A percentile compares a stretch with the other conserved stretches of the same genome.
Conservation (phyloP, 2,888 invertebrate species). For the Spicauda simplicius region DNA sequence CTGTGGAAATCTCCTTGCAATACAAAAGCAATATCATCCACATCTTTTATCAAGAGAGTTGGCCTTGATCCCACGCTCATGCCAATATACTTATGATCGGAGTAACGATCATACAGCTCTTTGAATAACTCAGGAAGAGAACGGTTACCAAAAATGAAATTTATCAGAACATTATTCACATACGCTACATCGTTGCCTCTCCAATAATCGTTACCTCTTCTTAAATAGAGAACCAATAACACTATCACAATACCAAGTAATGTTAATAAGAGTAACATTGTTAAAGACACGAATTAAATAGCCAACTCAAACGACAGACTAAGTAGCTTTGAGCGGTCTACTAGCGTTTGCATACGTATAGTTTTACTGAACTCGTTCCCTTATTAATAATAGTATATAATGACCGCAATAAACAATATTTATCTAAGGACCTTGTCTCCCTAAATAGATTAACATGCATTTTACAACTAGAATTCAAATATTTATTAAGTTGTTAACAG, state of each 20-base stretch:
- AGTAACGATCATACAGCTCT: slow-evolving; percentile 56
- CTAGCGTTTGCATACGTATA: not conserved
- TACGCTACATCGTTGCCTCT: slow-evolving; percentile 57
- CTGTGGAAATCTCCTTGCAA: slow-evolving; percentile 60
- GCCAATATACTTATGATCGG: slow-evolving; percentile 54
- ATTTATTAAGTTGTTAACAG: too few species aligned
- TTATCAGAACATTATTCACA: slow-evolving; percentile 49
- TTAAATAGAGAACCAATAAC: slow-evolving; percentile 36
- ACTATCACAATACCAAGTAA: slow-evolving; percentile 46
- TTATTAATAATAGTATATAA: too few species aligned
- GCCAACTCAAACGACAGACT: not conserved
- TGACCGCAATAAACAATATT: too few species aligned
- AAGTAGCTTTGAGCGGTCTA: not conserved
- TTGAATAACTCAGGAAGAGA: slow-evolving; percentile 60
- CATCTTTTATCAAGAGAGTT: slow-evolving; percentile 56
- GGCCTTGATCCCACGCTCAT: slow-evolving; percentile 53
- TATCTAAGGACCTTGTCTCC: too few species aligned
- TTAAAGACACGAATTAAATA: slow-evolving; percentile 21
- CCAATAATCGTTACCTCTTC: slow-evolving; percentile 59
- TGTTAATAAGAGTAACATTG: slow-evolving; percentile 44
- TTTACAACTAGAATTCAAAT: too few species aligned
- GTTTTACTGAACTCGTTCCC: too few species aligned
- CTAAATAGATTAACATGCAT: too few species aligned
- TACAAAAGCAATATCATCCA: slow-evolving; percentile 62
- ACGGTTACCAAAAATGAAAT: slow-evolving; percentile 54